Conservation (phyloP, 2,113 vertebrate species). For the Scomber japonicus region DNA sequence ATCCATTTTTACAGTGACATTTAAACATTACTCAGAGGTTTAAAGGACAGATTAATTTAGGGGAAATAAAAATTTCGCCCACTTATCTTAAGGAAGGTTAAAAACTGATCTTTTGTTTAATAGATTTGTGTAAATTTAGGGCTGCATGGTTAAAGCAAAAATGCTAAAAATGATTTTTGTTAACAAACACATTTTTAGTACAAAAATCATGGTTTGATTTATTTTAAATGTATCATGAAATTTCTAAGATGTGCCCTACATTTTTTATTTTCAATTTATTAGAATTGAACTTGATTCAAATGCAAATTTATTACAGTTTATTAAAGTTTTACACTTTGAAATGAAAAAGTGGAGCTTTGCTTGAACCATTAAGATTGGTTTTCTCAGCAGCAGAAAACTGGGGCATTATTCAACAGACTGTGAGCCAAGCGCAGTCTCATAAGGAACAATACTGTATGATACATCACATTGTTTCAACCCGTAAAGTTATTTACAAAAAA, state of each 20-base stretch:
- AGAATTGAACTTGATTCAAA: background rate
- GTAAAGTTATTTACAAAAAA: background rate
- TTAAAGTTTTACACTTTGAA: background rate
- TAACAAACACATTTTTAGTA: background rate
- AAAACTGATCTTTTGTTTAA: background rate
- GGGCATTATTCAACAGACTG: slow-evolving; percentile 15
- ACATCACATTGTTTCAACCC: background rate
- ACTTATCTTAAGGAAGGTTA: background rate
- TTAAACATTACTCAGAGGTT: background rate
- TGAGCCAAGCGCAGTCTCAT: slow-evolving; percentile 1
- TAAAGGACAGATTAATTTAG: background rate
- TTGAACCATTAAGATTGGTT: slow-evolving; percentile 14
- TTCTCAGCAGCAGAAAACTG: slow-evolving; percentile 9
- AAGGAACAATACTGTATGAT: background rate
- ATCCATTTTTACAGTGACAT: background rate
- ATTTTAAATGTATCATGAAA: no score
- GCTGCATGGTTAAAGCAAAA: slow-evolving; percentile 21
- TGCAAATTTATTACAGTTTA: no score
- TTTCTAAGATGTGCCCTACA: background rate
- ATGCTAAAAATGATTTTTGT: background rate
- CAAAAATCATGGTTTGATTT: no score
- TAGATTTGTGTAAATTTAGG: background rate
- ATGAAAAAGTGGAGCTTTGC: background rate
- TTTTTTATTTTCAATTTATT: background rate
- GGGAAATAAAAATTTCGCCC: background rate